Evolutionary conservation across 2,888 invertebrate species (phyloP).

Genomic region (Geotrupes spiniger): DNA sequence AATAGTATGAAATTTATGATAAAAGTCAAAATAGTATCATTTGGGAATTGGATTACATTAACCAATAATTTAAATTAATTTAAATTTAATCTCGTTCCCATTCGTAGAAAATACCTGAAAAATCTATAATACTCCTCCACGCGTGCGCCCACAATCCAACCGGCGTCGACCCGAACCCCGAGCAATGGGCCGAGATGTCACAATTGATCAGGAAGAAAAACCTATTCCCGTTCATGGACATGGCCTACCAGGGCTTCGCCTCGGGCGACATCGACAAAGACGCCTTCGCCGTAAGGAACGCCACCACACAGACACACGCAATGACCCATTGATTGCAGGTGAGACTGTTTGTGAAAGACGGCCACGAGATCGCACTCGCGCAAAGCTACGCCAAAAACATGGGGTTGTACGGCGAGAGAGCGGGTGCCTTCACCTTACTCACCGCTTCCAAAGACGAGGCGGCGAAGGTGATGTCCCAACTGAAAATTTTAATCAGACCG

Average conservation of each 20-base stretch:
- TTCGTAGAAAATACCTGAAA: constrained; percentile 90
- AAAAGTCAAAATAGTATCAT: too few relatives aligned
- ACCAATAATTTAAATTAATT: too few relatives aligned
- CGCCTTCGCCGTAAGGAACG: constrained; percentile 68
- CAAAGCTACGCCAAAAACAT: constrained; percentile 99
- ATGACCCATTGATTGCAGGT: constrained; percentile 45
- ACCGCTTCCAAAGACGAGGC: constrained; percentile 76
- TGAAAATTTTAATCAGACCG: constrained; percentile 92
- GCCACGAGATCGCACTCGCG: constrained; percentile 80
- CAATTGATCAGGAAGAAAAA: constrained; percentile 75
- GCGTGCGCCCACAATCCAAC: constrained; percentile 99
- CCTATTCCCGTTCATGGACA: constrained; percentile 91
- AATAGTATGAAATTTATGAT: too few relatives aligned
- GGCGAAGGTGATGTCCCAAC: constrained; percentile 82
- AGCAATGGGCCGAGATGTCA: constrained; percentile 90
- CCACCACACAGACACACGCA: background rate
- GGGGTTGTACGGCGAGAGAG: constrained; percentile 89
- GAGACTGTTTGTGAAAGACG: constrained; percentile 81
- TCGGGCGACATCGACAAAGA: constrained; percentile 84
- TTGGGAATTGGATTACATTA: too few relatives aligned
- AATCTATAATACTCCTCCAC: constrained; percentile 86
- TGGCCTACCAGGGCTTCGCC: constrained; percentile 98
- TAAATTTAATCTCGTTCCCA: too few relatives aligned
- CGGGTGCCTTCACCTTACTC: constrained; percentile 84
- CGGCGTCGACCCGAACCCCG: constrained; percentile 83